Conservation (phyloP, 2,113 vertebrate species). For the Bubo scandiacus region DNA sequence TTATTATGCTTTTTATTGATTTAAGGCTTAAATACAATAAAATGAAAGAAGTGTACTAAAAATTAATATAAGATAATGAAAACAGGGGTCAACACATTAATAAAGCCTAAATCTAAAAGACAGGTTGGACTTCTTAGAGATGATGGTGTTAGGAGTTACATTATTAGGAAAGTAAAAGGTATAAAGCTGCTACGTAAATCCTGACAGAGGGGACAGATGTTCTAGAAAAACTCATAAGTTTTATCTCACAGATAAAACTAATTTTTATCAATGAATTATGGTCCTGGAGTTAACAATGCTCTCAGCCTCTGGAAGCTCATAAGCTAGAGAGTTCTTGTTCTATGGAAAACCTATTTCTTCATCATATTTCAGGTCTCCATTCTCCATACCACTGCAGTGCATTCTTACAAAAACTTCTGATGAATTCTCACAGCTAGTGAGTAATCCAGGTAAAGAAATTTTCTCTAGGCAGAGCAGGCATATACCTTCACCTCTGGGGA, state of each 20-base stretch:
- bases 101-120: constrained; percentile 15
- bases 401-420: neutral
- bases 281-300: neutral
- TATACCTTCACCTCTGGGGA: neutral
- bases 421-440: neutral
- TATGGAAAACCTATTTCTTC: neutral
- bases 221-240: neutral
- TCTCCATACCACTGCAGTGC: neutral
- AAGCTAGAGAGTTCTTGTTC: neutral
- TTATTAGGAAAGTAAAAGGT: neutral
- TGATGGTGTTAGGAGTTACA: neutral
- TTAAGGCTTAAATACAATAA: constrained; percentile 40
- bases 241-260: neutral
- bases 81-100: neutral
- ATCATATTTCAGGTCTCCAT: neutral
- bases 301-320: neutral
- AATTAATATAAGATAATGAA: constrained; percentile 39
- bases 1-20: constrained; percentile 30
- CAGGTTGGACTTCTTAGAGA: neutral
- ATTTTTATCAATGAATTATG: neutral
- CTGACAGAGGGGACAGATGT: neutral
- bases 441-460: neutral
- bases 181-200: neutral
- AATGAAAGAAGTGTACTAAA: constrained; percentile 14
- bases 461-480: neutral